These are phyloP conservation scores for Martes martes DNA, from an alignment of 2,113 vertebrate species.

Conservation along the genomic window DNA sequence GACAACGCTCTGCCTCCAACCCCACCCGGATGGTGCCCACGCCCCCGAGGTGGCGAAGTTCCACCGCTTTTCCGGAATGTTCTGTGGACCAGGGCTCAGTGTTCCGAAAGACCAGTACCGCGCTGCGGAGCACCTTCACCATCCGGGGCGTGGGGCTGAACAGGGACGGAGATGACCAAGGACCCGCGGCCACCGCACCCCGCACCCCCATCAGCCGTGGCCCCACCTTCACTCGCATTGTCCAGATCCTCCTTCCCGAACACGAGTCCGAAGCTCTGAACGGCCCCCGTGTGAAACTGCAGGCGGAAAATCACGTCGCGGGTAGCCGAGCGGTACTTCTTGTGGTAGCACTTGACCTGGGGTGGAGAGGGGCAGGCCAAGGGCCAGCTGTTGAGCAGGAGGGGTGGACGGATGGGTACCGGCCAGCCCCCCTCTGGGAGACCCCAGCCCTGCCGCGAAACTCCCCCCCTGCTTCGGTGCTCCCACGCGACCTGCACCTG, in stretches of 20 bases:
- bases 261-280: constrained; percentile 88
- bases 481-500: rapidly evolving
- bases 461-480: no score
- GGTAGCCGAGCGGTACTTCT: constrained; percentile 86
- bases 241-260: constrained; percentile 95
- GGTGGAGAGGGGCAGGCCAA: background rate
- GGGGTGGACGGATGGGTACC: no score
- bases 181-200: no score
- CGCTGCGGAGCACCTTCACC: rapidly evolving
- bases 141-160: rapidly evolving
- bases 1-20: rapidly evolving
- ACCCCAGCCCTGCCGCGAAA: background rate
- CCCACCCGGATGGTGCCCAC: rapidly evolving
- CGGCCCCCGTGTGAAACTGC: constrained; percentile 96
- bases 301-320: constrained; percentile 91
- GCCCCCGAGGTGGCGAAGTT: rapidly evolving
- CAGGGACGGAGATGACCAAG: background rate
- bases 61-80: background rate
- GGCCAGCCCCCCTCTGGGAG: background rate
- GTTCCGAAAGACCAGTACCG: rapidly evolving
- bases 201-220: no score
- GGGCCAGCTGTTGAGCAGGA: background rate
- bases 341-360: constrained; percentile 96
- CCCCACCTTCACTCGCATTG: constrained; percentile 88
- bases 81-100: background rate